Base-by-base conservation (phyloP, 2,888 invertebrate species). In the Drosophila stalkeri region DNA sequence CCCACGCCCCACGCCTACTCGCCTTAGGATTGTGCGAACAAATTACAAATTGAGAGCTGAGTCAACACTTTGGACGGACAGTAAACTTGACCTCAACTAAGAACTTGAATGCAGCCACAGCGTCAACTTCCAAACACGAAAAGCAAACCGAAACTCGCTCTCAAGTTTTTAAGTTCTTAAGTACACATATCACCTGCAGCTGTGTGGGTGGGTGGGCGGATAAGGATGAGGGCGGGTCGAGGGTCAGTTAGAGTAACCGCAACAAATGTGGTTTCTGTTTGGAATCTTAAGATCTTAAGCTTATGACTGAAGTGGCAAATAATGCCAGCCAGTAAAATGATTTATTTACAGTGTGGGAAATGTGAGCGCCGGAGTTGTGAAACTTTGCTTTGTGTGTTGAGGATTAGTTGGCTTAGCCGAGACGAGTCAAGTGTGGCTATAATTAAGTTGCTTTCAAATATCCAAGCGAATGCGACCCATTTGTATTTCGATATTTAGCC, bases 1-100 rank as follows among this genome's bases (percentile, higher is more conserved):
- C n/a, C n/a, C 64, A 67, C 51, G 54, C 59, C 64, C 39, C 39
- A 31, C 47, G 11, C 49, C 2, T 23, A 11, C 74, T 3, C n/a
- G 6, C 6, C 1, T 16, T 6, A 39, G 11, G 41, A 1, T 20
- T 20, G 37, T 12, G 27, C 43, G 41, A 61, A 69, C 82, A 81
- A 81, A 81, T 85, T 81, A 85, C 86, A 82, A 81, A 81, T 85
- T 85, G 81, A 81, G 86, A 72, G 81, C 67, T 54, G 46, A 71
- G 83, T 71, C 81, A 77, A 82, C 70, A 83, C 73, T 72, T 72
- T 54, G 57, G 37, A 33, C 33, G 20, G n/a, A 61, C 41, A 33
- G 46, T 46, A 65, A 72, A 68, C 62, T 78, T 78, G 78, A 80
- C 84, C 81, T 74, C 74, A 67, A 70, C 67, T 68, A 11, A 71